phyloP scores from a whole-genome alignment of 2,888 invertebrate genomes.

The Anthoptus insignis region DNA sequence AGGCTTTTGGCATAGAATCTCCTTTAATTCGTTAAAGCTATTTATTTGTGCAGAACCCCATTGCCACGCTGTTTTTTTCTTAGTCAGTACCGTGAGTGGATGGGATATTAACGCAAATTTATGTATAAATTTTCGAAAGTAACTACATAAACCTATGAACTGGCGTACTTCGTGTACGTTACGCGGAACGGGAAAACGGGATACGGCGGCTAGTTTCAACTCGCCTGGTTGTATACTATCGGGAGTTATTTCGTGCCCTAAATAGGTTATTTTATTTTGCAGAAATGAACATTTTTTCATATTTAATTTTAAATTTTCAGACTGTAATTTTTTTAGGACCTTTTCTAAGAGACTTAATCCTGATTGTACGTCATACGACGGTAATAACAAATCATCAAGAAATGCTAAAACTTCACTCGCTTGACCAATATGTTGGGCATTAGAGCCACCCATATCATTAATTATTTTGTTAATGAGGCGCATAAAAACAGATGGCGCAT shows the following conservation, averaged over 20 bases:
- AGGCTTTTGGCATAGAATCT: neutral
- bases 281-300: constrained; percentile 52
- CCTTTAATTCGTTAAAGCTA: constrained; percentile 46
- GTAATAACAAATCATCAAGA: constrained; percentile 36
- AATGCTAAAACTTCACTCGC: constrained; percentile 28
- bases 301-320: constrained; percentile 49
- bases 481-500: constrained; percentile 49
- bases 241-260: constrained; percentile 50
- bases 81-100: constrained; percentile 48
- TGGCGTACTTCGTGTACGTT: constrained; percentile 52
- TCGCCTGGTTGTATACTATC: constrained; percentile 47
- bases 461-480: constrained; percentile 42
- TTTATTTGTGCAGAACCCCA: constrained; percentile 40
- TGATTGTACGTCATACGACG: constrained; percentile 36
- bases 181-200: constrained; percentile 45
- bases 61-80: constrained; percentile 46
- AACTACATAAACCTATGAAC: constrained; percentile 48
- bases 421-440: too few species aligned
- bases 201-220: constrained; percentile 44
- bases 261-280: constrained; percentile 43
- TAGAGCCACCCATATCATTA: constrained; percentile 17
- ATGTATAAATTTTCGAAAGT: constrained; percentile 48
- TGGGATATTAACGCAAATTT: constrained; percentile 51
- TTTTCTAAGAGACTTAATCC: constrained; percentile 1
- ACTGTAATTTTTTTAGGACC: constrained; percentile 32